Conservation (phyloP, 1,140 invertebrate species). For the Atopsyche davidsoni region DNA sequence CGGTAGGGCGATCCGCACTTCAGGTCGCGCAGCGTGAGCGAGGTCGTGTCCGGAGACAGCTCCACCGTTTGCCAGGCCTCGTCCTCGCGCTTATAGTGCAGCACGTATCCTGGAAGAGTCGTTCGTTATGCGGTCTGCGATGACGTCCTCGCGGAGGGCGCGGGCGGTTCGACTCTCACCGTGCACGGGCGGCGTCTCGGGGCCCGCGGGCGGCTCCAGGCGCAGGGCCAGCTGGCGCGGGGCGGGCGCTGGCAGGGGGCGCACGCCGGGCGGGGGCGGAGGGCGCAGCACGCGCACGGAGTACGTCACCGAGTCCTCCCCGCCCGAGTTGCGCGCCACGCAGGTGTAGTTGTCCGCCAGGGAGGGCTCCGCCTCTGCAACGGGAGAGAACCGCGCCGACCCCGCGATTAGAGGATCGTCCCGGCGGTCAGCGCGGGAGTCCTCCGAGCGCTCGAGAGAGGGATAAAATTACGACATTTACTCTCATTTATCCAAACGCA, state of each 20-base stretch:
- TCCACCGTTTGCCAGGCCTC: conserved; percentile 58
- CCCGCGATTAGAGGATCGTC: neutral
- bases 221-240: conserved; percentile 10
- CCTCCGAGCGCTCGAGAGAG: too few species aligned
- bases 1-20: conserved; percentile 65
- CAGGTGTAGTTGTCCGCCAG: conserved; percentile 73
- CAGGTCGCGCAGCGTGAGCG: conserved; percentile 62
- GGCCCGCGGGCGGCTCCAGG: conserved; percentile 7
- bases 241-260: conserved; percentile 8
- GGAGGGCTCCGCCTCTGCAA: conserved; percentile 49
- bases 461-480: too few species aligned
- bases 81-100: conserved; percentile 57
- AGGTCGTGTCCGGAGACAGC: conserved; percentile 57
- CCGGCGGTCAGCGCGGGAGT: too few species aligned
- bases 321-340: conserved; percentile 66
- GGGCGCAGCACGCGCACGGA: conserved; percentile 63
- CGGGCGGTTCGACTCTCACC: conserved; percentile 7
- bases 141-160: neutral
- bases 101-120: conserved; percentile 58
- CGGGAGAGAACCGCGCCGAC: neutral
- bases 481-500: too few species aligned
- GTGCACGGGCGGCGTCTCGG: conserved; percentile 17
- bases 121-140: conserved; percentile 29
- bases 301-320: conserved; percentile 67
- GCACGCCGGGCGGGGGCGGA: conserved; percentile 42